Evolutionary conservation across 2,888 invertebrate species (phyloP).

Genomic region (Caenorhabditis sp.): DNA sequence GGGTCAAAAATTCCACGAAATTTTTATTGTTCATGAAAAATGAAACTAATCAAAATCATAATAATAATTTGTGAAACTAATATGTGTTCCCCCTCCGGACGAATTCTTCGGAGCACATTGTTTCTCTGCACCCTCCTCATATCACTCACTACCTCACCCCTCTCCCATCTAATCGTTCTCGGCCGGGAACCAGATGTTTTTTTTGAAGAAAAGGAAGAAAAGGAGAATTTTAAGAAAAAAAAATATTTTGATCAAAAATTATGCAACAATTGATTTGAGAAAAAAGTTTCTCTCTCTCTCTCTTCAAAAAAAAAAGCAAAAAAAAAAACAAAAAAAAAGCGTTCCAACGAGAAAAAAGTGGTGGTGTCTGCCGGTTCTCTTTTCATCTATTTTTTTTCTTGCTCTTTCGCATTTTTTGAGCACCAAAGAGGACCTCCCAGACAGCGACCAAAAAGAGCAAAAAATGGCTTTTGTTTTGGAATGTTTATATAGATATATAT

Average conservation of each 20-base stretch:
- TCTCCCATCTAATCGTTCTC: too few relatives aligned
- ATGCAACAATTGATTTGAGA: not conserved
- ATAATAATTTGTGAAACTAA: not conserved
- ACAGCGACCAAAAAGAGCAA: not conserved
- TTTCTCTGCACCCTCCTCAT: not conserved
- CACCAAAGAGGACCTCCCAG: not conserved
- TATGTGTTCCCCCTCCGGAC: not conserved
- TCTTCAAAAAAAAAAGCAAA: not conserved
- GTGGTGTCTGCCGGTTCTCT: not conserved
- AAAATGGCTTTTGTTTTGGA: not conserved
- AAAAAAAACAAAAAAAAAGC: not conserved
- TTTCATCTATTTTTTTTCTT: not conserved
- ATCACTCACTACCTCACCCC: too few relatives aligned
- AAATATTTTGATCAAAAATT: too few relatives aligned
- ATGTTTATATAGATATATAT: too few relatives aligned
- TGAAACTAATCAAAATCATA: not conserved
- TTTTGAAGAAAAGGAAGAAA: too few relatives aligned
- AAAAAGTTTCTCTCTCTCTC: not conserved
- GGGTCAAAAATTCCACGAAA: too few relatives aligned
- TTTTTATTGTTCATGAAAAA: not conserved
- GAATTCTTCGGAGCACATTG: not conserved
- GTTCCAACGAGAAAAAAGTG: not conserved
- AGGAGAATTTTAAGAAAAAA: too few relatives aligned
- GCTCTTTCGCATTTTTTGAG: not conserved
- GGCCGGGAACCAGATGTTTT: too few relatives aligned